A percentile compares a stretch with the other conserved stretches of the same genome.
phyloP scores from a whole-genome alignment of 2,888 invertebrate species.

The Sarcophaga rosellei region DNA sequence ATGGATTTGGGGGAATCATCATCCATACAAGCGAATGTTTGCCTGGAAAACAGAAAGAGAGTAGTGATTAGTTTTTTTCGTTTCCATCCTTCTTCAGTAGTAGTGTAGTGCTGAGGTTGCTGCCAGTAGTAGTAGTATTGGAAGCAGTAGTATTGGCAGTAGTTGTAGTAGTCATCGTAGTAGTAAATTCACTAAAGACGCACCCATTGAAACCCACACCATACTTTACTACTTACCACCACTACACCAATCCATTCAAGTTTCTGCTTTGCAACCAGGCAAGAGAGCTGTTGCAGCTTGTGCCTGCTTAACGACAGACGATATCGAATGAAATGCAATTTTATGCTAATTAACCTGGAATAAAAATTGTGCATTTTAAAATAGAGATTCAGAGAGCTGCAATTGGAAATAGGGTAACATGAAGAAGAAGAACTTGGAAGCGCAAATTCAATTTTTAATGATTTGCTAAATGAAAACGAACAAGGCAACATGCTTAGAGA shows the following conservation, averaged over 20 bases:
- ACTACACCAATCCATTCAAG: conserved; percentile 35
- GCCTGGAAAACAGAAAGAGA: background rate
- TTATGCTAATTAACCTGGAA: conserved; percentile 80
- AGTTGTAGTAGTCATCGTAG: conserved; percentile 55
- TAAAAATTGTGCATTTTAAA: conserved; percentile 56
- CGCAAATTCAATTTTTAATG: too few relatives aligned
- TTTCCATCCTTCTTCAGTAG: conserved; percentile 65
- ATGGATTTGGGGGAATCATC: conserved; percentile 12
- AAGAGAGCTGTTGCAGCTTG: conserved; percentile 16
- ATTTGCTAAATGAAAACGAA: too few relatives aligned
- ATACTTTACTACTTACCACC: conserved; percentile 12
- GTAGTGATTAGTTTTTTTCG: conserved; percentile 11
- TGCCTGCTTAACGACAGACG: conserved; percentile 33
- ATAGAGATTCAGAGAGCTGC: too few relatives aligned
- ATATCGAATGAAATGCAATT: conserved; percentile 76
- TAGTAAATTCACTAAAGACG: conserved; percentile 64
- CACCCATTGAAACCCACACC: conserved; percentile 69
- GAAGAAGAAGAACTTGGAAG: too few relatives aligned
- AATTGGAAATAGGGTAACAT: too few relatives aligned
- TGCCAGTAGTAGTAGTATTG: conserved; percentile 23
- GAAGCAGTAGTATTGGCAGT: conserved; percentile 25
- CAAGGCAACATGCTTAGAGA: too few relatives aligned
- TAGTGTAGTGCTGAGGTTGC: conserved; percentile 13
- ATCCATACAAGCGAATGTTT: background rate
- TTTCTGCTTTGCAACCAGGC: conserved; percentile 36